Base-by-base conservation (phyloP, 2,797 vertebrate species). In the Odontamblyopus lacepedii region DNA sequence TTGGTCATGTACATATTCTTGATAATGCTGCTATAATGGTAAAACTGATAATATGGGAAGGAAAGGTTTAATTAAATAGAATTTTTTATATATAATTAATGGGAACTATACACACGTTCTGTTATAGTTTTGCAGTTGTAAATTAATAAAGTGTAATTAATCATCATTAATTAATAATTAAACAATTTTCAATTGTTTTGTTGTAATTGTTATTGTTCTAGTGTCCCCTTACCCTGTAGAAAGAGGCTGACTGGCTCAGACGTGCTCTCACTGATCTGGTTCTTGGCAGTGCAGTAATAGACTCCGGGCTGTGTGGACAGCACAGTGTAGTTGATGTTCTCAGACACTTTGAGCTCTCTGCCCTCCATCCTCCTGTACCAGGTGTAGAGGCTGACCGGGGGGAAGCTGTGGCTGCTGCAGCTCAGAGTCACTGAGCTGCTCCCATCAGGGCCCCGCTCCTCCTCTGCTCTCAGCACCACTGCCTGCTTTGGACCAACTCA, bases 401-500 rank as follows among this genome's bases (percentile, higher is more conserved):
- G 93, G 62, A 78, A 67, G 62, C 80, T 61, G 7, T 72, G 41
- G 75, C 80, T 85, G 67, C 3, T 81, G 77, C 93, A 94, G 64
- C 2, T 88, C 82, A 94, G 80, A 0, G 0, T 32, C 32, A 92
- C 85, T n/a, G 35, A 75, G 1, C 23, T 0, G 0, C 0, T 50
- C 6, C 70, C 67, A 0, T 78, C 50, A 6, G 0, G 0, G 2
- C 35, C 0, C 74, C 32, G 32, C 26, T 64, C 18, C 55, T 81
- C 77, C 9, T 13, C n/a, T 62, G 3, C 53, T 81, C 5, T 68
- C 0, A 4, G 55, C 67, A 93, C 78, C 0, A 15, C 69, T 38
- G 78, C 53, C 11, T 62, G 16, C 67, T 88, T 86, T 53, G 91
- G 93, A 59, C n/a, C 74, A 83, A 93, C 93, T 94, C 63, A 63